Evolutionary conservation across 2,797 vertebrate genomes (phyloP).

Genomic region (Sarcoramphus papa): DNA sequence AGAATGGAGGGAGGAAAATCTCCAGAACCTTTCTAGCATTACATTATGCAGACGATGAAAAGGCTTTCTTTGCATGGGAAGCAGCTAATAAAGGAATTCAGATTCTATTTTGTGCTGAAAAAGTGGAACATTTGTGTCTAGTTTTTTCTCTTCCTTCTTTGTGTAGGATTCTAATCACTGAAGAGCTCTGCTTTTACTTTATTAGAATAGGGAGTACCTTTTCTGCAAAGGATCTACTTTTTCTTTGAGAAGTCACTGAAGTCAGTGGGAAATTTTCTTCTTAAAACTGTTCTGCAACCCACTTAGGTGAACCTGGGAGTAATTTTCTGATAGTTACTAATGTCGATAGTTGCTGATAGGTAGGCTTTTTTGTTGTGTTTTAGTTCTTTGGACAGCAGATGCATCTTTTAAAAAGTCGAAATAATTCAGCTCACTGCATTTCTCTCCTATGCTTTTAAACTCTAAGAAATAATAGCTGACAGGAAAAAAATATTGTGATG

Average conservation of each 20-base stretch:
- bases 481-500: not conserved
- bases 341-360: not conserved
- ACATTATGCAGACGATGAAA: accelerated
- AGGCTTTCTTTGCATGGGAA: not conserved
- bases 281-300: not conserved
- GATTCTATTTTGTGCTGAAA: not conserved
- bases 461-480: not conserved
- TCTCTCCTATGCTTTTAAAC: not conserved
- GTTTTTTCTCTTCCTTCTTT: not conserved
- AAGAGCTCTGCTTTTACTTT: not conserved
- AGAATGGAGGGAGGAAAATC: not conserved
- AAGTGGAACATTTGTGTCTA: not conserved
- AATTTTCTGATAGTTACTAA: not conserved
- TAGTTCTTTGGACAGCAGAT: not conserved
- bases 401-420: not conserved
- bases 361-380: not conserved
- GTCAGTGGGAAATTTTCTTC: not conserved
- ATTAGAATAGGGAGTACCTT: not conserved
- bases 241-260: not conserved
- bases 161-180: not conserved
- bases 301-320: not conserved
- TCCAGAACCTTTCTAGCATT: not conserved
- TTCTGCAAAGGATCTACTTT: not conserved
- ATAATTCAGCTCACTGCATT: not conserved
- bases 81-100: not conserved